Evolutionary conservation across 2,888 invertebrate genomes (phyloP).

Genomic region (Mythimna ferrago): DNA sequence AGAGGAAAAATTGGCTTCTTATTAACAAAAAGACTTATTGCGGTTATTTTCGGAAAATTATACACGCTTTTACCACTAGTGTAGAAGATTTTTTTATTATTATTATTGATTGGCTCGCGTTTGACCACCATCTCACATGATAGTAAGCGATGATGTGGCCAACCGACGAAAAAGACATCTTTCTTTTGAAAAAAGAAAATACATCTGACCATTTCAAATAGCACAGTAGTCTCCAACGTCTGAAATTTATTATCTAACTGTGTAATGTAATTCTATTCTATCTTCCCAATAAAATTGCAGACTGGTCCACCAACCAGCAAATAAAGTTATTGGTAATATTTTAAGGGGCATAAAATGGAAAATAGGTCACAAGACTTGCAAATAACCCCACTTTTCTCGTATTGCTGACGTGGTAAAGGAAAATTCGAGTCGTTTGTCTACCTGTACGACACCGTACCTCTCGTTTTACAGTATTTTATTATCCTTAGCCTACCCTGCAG

Average conservation of each 20-base stretch:
- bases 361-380: conserved; percentile 35
- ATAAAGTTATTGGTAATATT: conserved; percentile 37
- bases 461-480: conserved; percentile 52
- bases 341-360: conserved; percentile 36
- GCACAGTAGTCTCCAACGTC: no score
- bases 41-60: not conserved
- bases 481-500: conserved; percentile 44
- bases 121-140: no score
- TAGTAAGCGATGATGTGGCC: no score
- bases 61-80: not conserved
- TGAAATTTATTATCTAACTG: not conserved
- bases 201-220: not conserved
- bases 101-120: no score
- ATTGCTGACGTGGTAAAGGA: conserved; percentile 29
- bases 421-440: conserved; percentile 49
- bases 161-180: no score
- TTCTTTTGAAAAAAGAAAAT: not conserved
- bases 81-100: not conserved
- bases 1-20: not conserved
- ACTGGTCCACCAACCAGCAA: not conserved
- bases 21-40: not conserved
- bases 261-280: not conserved
- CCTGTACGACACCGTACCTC: conserved; percentile 32
- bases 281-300: conserved; percentile 15
- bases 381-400: conserved; percentile 28